Evolutionary conservation across 2,113 vertebrate species (phyloP), one percentile per base, ranked within the genome.

Genomic region (Oryctolagus cuniculus): DNA sequence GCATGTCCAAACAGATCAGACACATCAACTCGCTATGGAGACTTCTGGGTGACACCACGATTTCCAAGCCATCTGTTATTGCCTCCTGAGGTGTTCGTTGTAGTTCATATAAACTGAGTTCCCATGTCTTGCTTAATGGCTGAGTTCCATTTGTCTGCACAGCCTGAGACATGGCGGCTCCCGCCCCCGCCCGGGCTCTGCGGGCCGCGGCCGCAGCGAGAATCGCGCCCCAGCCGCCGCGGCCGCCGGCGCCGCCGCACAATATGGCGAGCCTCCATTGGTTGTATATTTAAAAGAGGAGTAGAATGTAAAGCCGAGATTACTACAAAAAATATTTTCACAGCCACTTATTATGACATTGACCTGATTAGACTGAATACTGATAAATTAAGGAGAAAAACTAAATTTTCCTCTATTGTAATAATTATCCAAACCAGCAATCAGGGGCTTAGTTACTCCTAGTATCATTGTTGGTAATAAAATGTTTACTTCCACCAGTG

Each of bases 21-120:
- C 99, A 99, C 99, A 99, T 99, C 11, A 99, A 98, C 91, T 99
- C 99, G 27, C 99, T 99, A 98, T 99, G 99, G 55, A 99, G 98
- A 96, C 99, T 99, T 98, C 99, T 97, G 5, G 99, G 99, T 17
- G 99, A 99, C 97, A 99, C 99, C 2, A 99, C 99, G 2, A 99
- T 99, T 98, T 99, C 99, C 98, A 99, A 98, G 66, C 99, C 99
- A 97, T 99, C 99, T 0, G 99, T 99, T 98, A 99, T 99, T 27
- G 99, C 99, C 98, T 99, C 99, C 99, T 99, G 99, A 95, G 99
- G 99, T 13, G 99, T 99, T 98, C 99, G 99, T 95, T 99, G 99
- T 94, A 99, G 97, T 94, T 99, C 99, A 1, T 99, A 99, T 79
- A 99, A 98, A 96, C 99, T 99, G 78, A 99, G 99, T 94, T 99